phyloP scores from a whole-genome alignment of 2,797 vertebrate genomes.

The Sarcophilus harrisii region DNA sequence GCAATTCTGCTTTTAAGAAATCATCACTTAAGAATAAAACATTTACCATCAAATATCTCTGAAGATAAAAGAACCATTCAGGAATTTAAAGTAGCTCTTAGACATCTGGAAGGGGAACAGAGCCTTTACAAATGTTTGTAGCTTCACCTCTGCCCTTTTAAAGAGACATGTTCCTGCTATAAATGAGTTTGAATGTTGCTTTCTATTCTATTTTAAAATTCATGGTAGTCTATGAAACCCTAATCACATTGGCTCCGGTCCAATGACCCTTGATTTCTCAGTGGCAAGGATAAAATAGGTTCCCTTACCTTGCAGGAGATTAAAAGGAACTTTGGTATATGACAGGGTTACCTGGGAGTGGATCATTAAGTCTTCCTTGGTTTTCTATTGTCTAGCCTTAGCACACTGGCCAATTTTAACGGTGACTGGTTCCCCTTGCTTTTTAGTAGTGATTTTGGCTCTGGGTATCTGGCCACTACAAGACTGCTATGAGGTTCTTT shows the following conservation, averaged over 20 bases:
- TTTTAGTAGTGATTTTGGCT: not conserved
- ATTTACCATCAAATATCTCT: constrained; percentile 9
- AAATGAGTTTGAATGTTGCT: not conserved
- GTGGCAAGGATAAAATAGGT: not conserved
- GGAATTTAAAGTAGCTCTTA: not conserved
- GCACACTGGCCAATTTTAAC: not conserved
- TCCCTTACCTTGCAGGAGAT: not conserved
- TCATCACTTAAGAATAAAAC: constrained; percentile 25
- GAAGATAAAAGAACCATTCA: constrained; percentile 10
- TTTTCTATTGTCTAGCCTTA: not conserved
- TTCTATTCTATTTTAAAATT: not conserved
- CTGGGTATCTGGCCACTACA: not conserved
- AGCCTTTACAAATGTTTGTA: not conserved
- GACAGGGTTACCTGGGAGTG: too few relatives aligned
- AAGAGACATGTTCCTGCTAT: not conserved
- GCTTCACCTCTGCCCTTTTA: not conserved
- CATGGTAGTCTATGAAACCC: not conserved
- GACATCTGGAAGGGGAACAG: not conserved
- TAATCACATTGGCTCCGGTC: not conserved
- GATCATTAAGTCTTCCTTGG: not conserved
- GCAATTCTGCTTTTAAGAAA: not conserved
- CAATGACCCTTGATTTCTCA: not conserved
- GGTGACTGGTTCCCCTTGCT: not conserved
- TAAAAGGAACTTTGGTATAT: not conserved
- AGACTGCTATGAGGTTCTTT: not conserved